These are phyloP conservation scores for Mesochorus sp. DNA, from an alignment of 2,888 invertebrate species.

Conservation along the genomic window DNA sequence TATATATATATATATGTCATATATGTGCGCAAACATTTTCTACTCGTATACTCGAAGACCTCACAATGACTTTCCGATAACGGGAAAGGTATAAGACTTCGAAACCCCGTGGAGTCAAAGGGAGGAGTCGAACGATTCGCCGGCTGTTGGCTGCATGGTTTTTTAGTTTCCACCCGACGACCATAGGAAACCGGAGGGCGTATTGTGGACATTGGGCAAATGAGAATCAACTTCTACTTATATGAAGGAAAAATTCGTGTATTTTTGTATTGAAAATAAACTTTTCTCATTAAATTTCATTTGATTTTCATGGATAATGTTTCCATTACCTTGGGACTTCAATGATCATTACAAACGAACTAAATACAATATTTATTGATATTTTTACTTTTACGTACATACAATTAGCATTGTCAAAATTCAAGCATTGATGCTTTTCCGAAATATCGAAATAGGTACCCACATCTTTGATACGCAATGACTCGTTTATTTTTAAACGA, in stretches of 20 bases:
- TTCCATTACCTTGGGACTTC: neutral
- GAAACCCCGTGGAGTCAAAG: conserved; percentile 21
- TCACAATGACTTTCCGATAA: conserved; percentile 63
- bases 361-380: neutral
- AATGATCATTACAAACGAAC: neutral
- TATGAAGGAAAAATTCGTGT: neutral
- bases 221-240: neutral
- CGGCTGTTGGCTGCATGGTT: conserved; percentile 32
- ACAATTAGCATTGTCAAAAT: neutral
- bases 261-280: too few relatives aligned
- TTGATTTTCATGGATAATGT: neutral
- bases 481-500: too few relatives aligned
- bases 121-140: conserved; percentile 13
- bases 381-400: neutral
- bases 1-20: neutral
- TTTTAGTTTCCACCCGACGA: conserved; percentile 19
- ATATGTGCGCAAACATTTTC: conserved; percentile 22
- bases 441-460: conserved; percentile 10
- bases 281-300: neutral
- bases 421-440: conserved; percentile 8
- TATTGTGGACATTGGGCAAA: neutral
- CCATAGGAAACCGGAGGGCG: neutral
- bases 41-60: conserved; percentile 41
- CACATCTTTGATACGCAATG: neutral
- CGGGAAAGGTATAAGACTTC: conserved; percentile 43